Base-by-base conservation (phyloP, 2,888 invertebrate genomes). In the Pocota personata region DNA sequence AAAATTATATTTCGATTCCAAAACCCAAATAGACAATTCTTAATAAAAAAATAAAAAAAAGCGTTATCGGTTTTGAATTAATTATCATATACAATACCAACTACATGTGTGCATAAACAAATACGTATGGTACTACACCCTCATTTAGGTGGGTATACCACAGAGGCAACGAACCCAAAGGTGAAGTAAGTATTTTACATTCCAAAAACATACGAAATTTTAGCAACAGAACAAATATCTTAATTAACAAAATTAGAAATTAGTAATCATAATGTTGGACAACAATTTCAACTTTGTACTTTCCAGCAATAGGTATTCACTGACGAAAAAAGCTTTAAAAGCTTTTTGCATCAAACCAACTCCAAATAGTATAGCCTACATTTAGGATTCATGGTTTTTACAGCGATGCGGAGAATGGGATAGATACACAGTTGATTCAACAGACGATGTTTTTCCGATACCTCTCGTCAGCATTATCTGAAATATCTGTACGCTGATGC, bases 311-410 rank as follows among this genome's bases (percentile, higher is more conserved):
- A 6, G 12, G 5, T 12, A 40, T 37, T 19, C 48, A 8, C 3
- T 19, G 1, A 21, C 8, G 7, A 27, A 43, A 43, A 64, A 64
- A 66, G 48, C 64, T 67, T 16, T 6, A 27, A 67, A 67, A 67
- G 67, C 52, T 52, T 24, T 52, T 14, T 10, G 24, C 16, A 52
- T 50, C 67, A 52, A 16, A 2, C 10, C 12, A 14, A 16, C 8
- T 19, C 5, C 8, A 21, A 50, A 10, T 27, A 6, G 8, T 37
- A 27, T 27, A 27, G 67, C 48, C n/a, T 67, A 40, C 67, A 40
- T 37, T 52, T 52, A 67, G 19, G 67, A 14, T 21, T 10, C 27
- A 24, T 64, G 7, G n/a, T 64, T 46, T 35, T 37, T 35, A 50
- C 46, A n/a, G 35, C 30, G 10, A 67, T 67, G 35, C 19, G 5